Percentiles rank a stretch among this genome's conserved stretches.
These are phyloP conservation scores for Muscicapa striata DNA, from an alignment of 2,797 vertebrate genomes.

Conservation along the genomic window DNA sequence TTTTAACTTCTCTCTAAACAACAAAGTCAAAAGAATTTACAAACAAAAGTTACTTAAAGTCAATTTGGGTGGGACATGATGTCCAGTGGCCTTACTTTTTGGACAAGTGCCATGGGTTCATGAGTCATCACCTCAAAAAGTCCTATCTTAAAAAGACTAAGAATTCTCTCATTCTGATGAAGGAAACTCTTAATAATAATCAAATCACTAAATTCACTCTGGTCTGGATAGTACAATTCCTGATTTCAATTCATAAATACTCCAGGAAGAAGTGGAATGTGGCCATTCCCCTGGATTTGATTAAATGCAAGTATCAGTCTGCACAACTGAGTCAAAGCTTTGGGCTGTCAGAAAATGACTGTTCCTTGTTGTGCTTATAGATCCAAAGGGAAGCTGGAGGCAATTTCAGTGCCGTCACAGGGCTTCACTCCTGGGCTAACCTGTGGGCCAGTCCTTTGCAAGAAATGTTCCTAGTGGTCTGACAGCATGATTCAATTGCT, in stretches of 20 bases:
- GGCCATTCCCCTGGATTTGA: neutral
- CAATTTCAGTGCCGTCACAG: neutral
- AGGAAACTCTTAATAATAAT: neutral
- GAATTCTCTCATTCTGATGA: neutral
- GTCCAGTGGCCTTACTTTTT: neutral
- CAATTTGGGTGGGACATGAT: neutral
- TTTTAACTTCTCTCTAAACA: neutral
- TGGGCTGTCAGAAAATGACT: neutral
- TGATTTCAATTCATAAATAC: neutral
- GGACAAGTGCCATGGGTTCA: neutral
- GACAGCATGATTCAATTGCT: neutral
- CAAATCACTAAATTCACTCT: neutral
- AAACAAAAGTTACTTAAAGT: neutral
- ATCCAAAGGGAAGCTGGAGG: neutral
- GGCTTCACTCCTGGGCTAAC: neutral
- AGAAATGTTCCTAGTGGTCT: neutral
- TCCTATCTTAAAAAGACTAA: neutral
- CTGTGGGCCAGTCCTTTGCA: neutral
- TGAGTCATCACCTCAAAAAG: neutral
- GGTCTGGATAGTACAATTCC: neutral
- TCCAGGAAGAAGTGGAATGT: neutral
- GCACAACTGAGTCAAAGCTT: fast-evolving
- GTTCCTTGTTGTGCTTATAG: neutral
- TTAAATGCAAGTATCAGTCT: neutral
- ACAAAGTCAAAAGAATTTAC: neutral